These are phyloP conservation scores for Chitala chitala DNA, from an alignment of 2,113 vertebrate genomes.

Conservation along the genomic window DNA sequence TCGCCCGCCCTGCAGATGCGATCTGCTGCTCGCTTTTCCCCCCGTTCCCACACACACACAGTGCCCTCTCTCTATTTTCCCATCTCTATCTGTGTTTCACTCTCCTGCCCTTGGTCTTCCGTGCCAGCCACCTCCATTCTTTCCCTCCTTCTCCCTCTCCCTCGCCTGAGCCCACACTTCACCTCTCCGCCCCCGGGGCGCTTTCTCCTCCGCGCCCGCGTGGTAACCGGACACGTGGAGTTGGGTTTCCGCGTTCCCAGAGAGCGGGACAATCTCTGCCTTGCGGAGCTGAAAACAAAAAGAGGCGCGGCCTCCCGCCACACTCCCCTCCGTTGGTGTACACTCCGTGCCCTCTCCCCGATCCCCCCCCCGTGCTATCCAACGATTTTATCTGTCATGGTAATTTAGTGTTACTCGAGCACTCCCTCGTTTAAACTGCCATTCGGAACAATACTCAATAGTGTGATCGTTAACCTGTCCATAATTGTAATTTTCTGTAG, in stretches of 20 bases:
- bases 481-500: not conserved
- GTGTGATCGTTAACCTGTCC: not conserved
- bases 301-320: not conserved
- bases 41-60: constrained; percentile 25
- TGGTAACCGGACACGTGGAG: constrained; percentile 22
- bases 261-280: constrained; percentile 4
- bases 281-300: not conserved
- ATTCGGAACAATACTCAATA: not conserved
- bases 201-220: constrained; percentile 9
- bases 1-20: constrained; percentile 20
- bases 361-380: not conserved
- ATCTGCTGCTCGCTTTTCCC: constrained; percentile 30
- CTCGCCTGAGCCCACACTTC: constrained; percentile 3
- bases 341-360: not conserved
- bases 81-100: not conserved
- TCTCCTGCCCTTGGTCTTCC: not conserved
- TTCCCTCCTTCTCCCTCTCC: not conserved
- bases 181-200: not conserved
- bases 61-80: not conserved
- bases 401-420: constrained; percentile 5
- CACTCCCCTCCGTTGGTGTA: not conserved
- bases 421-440: not conserved
- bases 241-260: constrained; percentile 23
- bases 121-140: not conserved
- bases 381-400: constrained; percentile 15